Percentiles rank a stretch among this genome's conserved stretches.
Evolutionary conservation across 2,797 vertebrate species (phyloP).

Genomic region (Mergus octosetaceus): DNA sequence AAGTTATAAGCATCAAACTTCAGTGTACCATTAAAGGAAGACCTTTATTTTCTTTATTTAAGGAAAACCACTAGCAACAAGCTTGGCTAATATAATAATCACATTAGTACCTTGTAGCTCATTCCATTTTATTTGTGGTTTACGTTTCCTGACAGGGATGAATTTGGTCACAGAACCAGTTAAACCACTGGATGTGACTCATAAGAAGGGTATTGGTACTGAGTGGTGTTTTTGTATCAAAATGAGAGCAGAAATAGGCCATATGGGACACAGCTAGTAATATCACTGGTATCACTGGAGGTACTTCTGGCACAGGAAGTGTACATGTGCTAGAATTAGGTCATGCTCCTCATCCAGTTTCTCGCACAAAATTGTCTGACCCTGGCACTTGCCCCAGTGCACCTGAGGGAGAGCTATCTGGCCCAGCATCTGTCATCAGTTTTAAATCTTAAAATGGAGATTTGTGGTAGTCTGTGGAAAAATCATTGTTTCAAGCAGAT

Average conservation of each 20-base stretch:
- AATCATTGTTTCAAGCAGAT: not conserved
- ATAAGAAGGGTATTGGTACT: not conserved
- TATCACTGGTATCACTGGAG: slow-evolving; percentile 62
- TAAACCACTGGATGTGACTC: not conserved
- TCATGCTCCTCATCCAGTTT: slow-evolving; percentile 70
- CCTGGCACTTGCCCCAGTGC: slow-evolving; percentile 69
- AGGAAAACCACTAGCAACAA: slow-evolving; percentile 1
- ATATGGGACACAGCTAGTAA: slow-evolving; percentile 73
- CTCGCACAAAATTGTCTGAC: slow-evolving; percentile 61
- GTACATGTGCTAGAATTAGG: slow-evolving; percentile 74
- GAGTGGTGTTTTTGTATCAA: not conserved
- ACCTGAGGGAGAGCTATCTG: slow-evolving; percentile 76
- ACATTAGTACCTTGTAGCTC: not conserved
- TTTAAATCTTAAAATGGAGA: slow-evolving; percentile 47
- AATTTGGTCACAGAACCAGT: not conserved
- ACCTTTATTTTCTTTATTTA: not conserved
- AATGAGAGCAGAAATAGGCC: slow-evolving; percentile 56
- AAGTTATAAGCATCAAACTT: not conserved
- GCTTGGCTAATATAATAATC: slow-evolving; percentile 4
- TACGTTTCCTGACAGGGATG: not conserved
- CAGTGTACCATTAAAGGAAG: not conserved
- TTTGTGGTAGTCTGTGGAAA: slow-evolving; percentile 10
- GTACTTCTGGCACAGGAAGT: slow-evolving; percentile 56
- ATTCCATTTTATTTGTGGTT: slow-evolving; percentile 33
- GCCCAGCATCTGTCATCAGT: slow-evolving; percentile 68